phyloP scores from a whole-genome alignment of 2,888 invertebrate genomes.

The Fissipunctia ypsillon region DNA sequence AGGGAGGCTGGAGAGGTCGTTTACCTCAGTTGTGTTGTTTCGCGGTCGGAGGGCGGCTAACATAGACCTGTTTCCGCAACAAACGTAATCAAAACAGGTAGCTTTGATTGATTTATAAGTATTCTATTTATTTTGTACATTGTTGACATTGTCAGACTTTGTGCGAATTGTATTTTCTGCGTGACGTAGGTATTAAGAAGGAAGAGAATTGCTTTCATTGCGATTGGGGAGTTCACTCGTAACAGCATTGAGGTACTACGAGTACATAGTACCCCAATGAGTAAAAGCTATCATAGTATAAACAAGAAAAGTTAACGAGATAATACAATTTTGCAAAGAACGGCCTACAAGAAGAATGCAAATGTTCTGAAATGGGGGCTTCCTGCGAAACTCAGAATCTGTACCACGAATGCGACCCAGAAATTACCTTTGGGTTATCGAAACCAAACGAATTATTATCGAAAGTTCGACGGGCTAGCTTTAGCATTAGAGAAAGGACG shows the following conservation, averaged over 20 bases:
- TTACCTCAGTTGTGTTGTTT: conserved; percentile 43
- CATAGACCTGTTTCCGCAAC: conserved; percentile 14
- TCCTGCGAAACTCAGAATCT: background rate
- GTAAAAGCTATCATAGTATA: background rate
- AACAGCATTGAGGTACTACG: too few relatives aligned
- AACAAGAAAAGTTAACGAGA: background rate
- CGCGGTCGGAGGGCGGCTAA: conserved; percentile 27
- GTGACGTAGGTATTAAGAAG: background rate
- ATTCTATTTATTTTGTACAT: conserved; percentile 5
- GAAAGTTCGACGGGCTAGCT: conserved; percentile 7
- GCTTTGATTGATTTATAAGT: conserved; percentile 42
- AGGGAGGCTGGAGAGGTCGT: conserved; percentile 55
- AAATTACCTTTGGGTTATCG: conserved; percentile 20
- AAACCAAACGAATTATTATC: conserved; percentile 21
- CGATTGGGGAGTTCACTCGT: background rate
- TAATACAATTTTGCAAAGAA: background rate
- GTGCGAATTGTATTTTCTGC: background rate
- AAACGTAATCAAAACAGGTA: conserved; percentile 39
- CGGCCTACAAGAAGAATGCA: background rate
- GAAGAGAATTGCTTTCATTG: background rate
- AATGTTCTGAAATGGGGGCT: background rate
- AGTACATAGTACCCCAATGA: too few relatives aligned
- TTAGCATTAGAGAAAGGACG: conserved; percentile 9
- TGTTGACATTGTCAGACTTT: conserved; percentile 2
- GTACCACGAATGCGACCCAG: background rate